Percentiles rank a stretch among this genome's conserved stretches.
Evolutionary conservation across 2,797 vertebrate genomes (phyloP).

Genomic region (Darevskia mixta): DNA sequence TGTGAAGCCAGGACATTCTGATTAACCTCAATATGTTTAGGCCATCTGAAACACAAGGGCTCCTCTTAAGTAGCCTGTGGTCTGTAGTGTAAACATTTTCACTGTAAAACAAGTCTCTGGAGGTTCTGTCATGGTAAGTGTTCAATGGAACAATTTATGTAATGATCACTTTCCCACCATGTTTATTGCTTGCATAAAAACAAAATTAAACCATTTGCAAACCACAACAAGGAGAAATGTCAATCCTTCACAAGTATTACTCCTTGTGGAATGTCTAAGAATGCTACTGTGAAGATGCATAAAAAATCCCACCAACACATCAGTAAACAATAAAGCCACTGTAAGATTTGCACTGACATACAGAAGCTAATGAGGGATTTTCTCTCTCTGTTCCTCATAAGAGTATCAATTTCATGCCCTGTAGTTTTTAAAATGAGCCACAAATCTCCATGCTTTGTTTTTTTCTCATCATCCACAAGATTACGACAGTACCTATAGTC

Average conservation of each 20-base stretch:
- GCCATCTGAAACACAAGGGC: background rate
- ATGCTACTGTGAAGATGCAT: slow-evolving; percentile 25
- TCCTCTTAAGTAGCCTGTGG: background rate
- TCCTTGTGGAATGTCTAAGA: slow-evolving; percentile 12
- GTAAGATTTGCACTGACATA: slow-evolving; percentile 64
- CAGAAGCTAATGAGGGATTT: slow-evolving; percentile 75
- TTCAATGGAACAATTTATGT: slow-evolving; percentile 10
- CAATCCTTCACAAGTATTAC: background rate
- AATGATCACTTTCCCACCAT: background rate
- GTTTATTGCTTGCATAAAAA: rapidly evolving
- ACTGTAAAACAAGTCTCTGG: background rate
- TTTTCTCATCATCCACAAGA: slow-evolving; percentile 49
- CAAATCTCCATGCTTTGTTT: slow-evolving; percentile 69
- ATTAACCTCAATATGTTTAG: background rate
- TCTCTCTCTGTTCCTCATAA: slow-evolving; percentile 66
- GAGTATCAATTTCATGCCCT: slow-evolving; percentile 78
- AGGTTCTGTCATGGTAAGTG: background rate
- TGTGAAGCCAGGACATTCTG: background rate
- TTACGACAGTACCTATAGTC: slow-evolving; percentile 45
- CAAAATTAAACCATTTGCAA: background rate
- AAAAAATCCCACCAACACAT: slow-evolving; percentile 8
- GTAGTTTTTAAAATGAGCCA: slow-evolving; percentile 73
- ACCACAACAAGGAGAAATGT: slow-evolving; percentile 27
- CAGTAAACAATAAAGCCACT: slow-evolving; percentile 30
- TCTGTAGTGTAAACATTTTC: background rate